Percentiles rank a stretch among this genome's conserved stretches.
Evolutionary conservation across 2,797 vertebrate species (phyloP).

Genomic region (Pantherophis vulpinus): DNA sequence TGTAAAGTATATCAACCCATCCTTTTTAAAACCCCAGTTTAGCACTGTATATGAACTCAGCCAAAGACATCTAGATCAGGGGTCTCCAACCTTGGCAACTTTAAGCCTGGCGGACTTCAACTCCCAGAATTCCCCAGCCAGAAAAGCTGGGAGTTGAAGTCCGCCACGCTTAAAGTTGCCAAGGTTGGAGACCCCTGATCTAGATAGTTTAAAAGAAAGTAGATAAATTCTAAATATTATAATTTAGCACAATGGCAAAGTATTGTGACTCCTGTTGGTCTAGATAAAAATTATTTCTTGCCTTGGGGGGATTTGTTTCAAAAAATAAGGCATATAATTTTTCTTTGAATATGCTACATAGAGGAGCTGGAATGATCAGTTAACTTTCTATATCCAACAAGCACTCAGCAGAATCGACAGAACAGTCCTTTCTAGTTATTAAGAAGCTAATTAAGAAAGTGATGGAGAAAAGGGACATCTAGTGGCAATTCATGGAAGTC

Average conservation of each 20-base stretch:
- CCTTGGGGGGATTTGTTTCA: neutral
- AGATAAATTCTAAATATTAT: neutral
- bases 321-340: neutral
- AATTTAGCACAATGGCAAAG: neutral
- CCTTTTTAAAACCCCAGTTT: neutral
- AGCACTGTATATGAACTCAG: neutral
- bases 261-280: neutral
- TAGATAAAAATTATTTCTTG: neutral
- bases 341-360: neutral
- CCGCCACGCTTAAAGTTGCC: no score
- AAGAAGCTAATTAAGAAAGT: neutral
- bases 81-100: no score
- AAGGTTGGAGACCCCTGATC: neutral
- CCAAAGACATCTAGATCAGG: neutral
- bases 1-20: neutral
- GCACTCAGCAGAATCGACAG: neutral
- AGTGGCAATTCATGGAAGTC: neutral
- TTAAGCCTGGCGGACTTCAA: no score
- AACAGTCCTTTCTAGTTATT: neutral
- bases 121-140: no score
- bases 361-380: neutral
- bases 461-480: slow-evolving; percentile 10
- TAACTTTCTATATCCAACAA: neutral
- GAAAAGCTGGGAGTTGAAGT: no score
- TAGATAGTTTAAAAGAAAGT: neutral